Evolutionary conservation across 2,888 invertebrate species (phyloP).

Genomic region (Allacma fusca): DNA sequence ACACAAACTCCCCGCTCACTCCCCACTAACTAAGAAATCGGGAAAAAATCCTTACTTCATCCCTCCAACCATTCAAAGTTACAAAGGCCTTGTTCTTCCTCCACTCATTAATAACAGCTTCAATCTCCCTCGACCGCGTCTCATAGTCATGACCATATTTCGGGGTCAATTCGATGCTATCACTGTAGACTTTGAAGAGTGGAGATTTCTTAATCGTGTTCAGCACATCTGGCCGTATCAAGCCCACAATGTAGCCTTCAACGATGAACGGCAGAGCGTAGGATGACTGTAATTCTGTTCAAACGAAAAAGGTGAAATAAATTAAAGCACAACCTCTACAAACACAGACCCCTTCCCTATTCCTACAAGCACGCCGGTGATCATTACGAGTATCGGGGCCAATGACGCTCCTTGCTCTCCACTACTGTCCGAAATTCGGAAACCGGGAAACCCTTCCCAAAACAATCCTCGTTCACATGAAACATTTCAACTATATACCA

Average conservation of each 20-base stretch:
- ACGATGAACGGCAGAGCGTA: slow-evolving; percentile 76
- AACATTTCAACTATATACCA: too few relatives aligned
- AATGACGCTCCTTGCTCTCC: too few relatives aligned
- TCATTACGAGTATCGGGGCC: too few relatives aligned
- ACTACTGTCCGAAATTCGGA: too few relatives aligned
- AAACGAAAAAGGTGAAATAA: background rate
- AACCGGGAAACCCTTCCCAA: too few relatives aligned
- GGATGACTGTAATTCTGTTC: slow-evolving; percentile 15
- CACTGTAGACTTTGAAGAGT: slow-evolving; percentile 78
- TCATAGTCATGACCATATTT: slow-evolving; percentile 81
- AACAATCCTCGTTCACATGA: too few relatives aligned
- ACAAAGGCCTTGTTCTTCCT: slow-evolving; percentile 78
- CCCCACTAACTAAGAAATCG: too few relatives aligned
- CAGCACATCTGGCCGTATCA: slow-evolving; percentile 84
- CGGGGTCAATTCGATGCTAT: slow-evolving; percentile 83
- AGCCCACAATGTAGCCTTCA: slow-evolving; percentile 87
- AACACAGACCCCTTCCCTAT: too few relatives aligned
- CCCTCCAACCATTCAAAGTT: slow-evolving; percentile 89
- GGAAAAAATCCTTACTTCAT: slow-evolving; percentile 83
- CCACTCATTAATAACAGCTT: slow-evolving; percentile 79
- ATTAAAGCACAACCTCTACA: too few relatives aligned
- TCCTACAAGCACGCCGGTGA: too few relatives aligned
- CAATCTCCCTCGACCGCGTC: slow-evolving; percentile 79
- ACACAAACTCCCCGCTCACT: too few relatives aligned
- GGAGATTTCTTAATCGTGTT: slow-evolving; percentile 82